Evolutionary conservation across 1,140 invertebrate genomes (phyloP).

Genomic region (Dermatophagoides farinae): DNA sequence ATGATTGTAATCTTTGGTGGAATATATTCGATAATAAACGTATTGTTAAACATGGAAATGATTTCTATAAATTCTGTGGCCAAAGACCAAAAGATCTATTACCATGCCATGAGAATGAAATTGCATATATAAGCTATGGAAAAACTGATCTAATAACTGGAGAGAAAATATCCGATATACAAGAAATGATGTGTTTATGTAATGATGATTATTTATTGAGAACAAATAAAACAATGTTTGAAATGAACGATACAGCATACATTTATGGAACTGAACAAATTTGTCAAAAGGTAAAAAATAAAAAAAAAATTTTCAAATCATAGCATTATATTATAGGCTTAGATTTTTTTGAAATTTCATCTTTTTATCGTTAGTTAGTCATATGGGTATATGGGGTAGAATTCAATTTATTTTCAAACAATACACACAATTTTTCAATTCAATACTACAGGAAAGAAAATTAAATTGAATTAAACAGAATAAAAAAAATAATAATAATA

Average conservation of each 20-base stretch:
- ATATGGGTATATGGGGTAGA: no score
- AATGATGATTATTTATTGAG: slow-evolving; percentile 20
- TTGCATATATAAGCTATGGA: slow-evolving; percentile 19
- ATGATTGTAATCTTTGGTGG: slow-evolving; percentile 23
- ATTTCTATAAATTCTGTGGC: slow-evolving; percentile 27
- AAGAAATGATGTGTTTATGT: slow-evolving; percentile 21
- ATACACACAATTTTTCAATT: no score
- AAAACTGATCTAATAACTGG: slow-evolving; percentile 19
- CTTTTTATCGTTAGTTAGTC: no score
- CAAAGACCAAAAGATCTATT: slow-evolving; percentile 17
- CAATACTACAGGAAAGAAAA: no score
- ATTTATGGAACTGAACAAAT: slow-evolving; percentile 20
- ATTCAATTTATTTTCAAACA: no score
- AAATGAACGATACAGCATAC: slow-evolving; percentile 18
- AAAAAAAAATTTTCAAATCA: no score
- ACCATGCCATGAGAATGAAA: slow-evolving; percentile 15
- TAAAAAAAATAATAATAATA: no score
- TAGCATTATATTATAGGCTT: no score
- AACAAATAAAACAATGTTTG: slow-evolving; percentile 19
- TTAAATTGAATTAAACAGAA: no score
- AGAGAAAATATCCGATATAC: slow-evolving; percentile 16
- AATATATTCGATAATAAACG: slow-evolving; percentile 25
- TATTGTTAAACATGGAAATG: slow-evolving; percentile 26
- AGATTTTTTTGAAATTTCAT: not conserved
- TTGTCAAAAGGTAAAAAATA: slow-evolving; percentile 19